phyloP scores from a whole-genome alignment of 1,140 invertebrate genomes.

The Hyphantria cunea region DNA sequence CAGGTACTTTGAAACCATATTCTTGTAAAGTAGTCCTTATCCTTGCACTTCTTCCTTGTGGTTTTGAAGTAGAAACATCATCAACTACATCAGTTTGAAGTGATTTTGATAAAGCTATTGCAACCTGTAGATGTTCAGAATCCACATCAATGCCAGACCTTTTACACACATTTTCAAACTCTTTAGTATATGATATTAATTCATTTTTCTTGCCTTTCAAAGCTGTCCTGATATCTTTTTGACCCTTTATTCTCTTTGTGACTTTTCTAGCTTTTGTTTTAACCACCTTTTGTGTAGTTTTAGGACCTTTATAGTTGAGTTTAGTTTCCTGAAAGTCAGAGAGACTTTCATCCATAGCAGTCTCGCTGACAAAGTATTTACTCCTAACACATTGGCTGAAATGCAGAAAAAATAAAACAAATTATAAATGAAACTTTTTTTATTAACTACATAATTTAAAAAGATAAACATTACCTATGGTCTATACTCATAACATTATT shows the following conservation, averaged over 20 bases:
- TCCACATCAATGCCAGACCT: constrained; percentile 76
- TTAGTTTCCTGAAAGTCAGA: constrained; percentile 62
- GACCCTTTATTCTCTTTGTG: constrained; percentile 52
- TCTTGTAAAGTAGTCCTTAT: constrained; percentile 68
- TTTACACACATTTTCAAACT: constrained; percentile 70
- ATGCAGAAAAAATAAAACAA: constrained; percentile 57
- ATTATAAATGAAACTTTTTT: constrained; percentile 17
- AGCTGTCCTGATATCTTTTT: constrained; percentile 66
- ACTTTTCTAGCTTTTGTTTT: constrained; percentile 40
- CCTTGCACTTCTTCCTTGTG: constrained; percentile 53
- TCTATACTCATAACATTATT: constrained; percentile 52
- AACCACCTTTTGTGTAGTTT: constrained; percentile 32
- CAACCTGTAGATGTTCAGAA: constrained; percentile 81
- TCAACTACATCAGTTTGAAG: constrained; percentile 47
- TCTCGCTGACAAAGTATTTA: constrained; percentile 57
- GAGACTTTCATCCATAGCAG: constrained; percentile 70
- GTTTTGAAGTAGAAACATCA: constrained; percentile 26
- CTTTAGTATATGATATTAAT: constrained; percentile 59
- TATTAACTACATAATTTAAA: constrained; percentile 30
- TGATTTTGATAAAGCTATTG: constrained; percentile 82
- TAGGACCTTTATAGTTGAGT: constrained; percentile 44
- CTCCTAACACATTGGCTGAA: constrained; percentile 52
- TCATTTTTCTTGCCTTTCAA: constrained; percentile 66
- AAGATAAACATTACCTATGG: constrained; percentile 39
- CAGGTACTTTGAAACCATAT: constrained; percentile 69